phyloP scores from a whole-genome alignment of 1,140 invertebrate genomes.

The Caenorhabditis elegans region WBcel235 BX284606.5:13969501-13970000 shows the following conservation, averaged over 20 bases:
- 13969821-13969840: neutral
- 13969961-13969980: too few species aligned
- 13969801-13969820: neutral
- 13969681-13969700: neutral
- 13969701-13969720: neutral
- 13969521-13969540: neutral
- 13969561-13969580: neutral
- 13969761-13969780: slow-evolving; percentile 18
- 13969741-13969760: neutral
- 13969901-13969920: too few species aligned
- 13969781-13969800: neutral
- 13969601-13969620: neutral
- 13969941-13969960: too few species aligned
- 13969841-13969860: neutral
- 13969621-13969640: neutral
- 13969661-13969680: neutral
- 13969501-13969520: neutral
- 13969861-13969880: neutral
- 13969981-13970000: too few species aligned
- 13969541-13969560: neutral
- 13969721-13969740: neutral
- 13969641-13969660: neutral
- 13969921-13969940: too few species aligned
- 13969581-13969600: neutral
- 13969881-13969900: too few species aligned